These are phyloP conservation scores for Betta splendens DNA, from an alignment of 2,797 vertebrate species.

Conservation along the genomic window DNA sequence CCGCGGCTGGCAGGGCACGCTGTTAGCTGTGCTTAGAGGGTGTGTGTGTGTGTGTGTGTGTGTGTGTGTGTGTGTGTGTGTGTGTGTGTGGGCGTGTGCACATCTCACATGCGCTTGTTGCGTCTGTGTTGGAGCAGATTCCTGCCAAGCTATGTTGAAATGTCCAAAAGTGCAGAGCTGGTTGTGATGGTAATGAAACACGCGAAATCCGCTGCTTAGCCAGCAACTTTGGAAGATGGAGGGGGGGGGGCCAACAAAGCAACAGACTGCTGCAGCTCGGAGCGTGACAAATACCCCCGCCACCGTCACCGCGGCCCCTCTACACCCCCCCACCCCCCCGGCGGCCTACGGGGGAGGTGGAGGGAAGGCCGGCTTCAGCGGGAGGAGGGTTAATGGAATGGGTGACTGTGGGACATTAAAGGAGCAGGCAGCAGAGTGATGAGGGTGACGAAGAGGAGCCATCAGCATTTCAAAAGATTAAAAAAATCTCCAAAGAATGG, in stretches of 20 bases:
- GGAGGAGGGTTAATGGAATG: constrained; percentile 76
- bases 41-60: constrained; percentile 10
- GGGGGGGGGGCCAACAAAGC: too few relatives aligned
- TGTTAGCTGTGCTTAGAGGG: constrained; percentile 44
- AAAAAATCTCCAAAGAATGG: too few relatives aligned
- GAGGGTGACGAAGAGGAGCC: constrained; percentile 64
- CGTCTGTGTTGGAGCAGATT: not conserved
- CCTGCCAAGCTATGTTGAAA: constrained; percentile 44
- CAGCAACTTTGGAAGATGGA: constrained; percentile 81
- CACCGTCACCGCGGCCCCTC: constrained; percentile 62
- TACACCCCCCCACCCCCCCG: too few relatives aligned
- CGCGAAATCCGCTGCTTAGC: constrained; percentile 85
- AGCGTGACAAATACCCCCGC: constrained; percentile 86
- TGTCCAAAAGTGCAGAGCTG: constrained; percentile 70
- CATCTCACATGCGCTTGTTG: constrained; percentile 8
- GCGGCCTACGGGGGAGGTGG: constrained; percentile 49
- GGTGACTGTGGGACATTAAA: constrained; percentile 74
- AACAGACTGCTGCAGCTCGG: constrained; percentile 81
- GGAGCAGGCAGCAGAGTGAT: constrained; percentile 63
- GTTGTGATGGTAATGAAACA: constrained; percentile 87
- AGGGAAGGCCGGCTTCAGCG: constrained; percentile 45
- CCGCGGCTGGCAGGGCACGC: constrained; percentile 42
- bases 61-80: constrained; percentile 2
- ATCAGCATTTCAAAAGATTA: constrained; percentile 83
- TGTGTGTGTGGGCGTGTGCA: constrained; percentile 4